These are phyloP conservation scores for Eunapius fragilis DNA, from an alignment of 37 sponge, comb jelly and placozoan genomes.

Conservation along the genomic window DNA sequence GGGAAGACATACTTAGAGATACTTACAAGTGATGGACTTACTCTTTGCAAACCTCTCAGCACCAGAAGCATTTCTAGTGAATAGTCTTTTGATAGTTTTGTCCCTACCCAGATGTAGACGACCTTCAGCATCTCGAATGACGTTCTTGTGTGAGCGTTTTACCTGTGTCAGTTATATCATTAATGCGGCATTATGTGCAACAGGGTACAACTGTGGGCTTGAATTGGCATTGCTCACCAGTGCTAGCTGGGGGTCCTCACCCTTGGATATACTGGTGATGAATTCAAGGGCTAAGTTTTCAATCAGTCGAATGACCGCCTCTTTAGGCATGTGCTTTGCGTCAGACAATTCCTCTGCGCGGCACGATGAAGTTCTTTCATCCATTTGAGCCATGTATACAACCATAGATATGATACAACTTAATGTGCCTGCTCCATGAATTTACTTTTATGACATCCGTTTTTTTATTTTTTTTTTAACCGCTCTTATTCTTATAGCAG, in stretches of 20 bases:
- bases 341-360: constrained; percentile 54
- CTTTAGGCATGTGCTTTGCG: constrained; percentile 36
- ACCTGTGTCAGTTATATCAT: constrained; percentile 10
- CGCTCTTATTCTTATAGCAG: not conserved
- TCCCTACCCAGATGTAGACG: constrained; percentile 52
- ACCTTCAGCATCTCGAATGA: constrained; percentile 61
- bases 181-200: not conserved
- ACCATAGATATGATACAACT: too few species aligned
- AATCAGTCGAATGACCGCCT: constrained; percentile 33
- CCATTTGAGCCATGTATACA: too few species aligned
- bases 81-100: constrained; percentile 65
- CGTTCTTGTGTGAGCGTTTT: constrained; percentile 59
- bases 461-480: not conserved
- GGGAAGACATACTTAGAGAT: too few species aligned
- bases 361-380: not conserved
- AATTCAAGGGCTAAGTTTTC: constrained; percentile 47
- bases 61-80: constrained; percentile 56
- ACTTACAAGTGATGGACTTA: constrained; percentile 6
- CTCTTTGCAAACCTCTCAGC: constrained; percentile 64
- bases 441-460: not conserved
- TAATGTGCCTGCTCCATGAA: not conserved
- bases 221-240: constrained; percentile 38
- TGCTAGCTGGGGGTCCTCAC: constrained; percentile 51
- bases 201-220: not conserved
- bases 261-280: constrained; percentile 41